Evolutionary conservation across 2,797 vertebrate species (phyloP), one percentile per base, ranked within the genome.

Genomic region (Tenualosa ilisha): DNA sequence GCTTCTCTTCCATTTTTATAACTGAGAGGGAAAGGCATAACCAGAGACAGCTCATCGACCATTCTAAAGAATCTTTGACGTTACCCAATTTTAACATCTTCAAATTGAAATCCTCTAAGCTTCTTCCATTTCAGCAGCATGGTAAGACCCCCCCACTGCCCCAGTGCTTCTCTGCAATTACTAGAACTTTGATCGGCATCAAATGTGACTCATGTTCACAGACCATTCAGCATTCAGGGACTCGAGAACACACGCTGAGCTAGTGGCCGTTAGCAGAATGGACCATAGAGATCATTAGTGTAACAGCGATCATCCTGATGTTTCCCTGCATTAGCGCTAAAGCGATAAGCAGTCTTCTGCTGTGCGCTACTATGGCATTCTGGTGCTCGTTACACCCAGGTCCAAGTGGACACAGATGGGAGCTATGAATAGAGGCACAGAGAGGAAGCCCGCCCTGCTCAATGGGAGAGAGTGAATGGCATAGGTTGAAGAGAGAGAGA

Each of bases 361-460:
- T 56, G 54, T 17, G 13, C 20, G 54, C 54, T 56, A 22, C 6
- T 46, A 9, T 37, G 40, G 72, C 72, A 79, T 43, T 79, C 37
- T 46, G 40, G 37, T 43, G 72, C 6, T 79, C 72, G 46, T 79
- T 79, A 82, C 3, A n/a, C 15, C 53, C 53, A 12, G 37, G 72
- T 43, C 72, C 53, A 82, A 54, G 59, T 56, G 56, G 51, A 83
- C n/a, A 83, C 82, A 83, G 53, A 83, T 83, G 82, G 82, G 51
- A 83, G 13, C 82, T 83, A 56, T 79, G 72, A 79, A 79, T 59
- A 83, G 82, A 83, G 53, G 31, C 81, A 40, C 20, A 22, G 72
- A 92, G 92, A 92, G 88, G 86, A 91, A 65, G 46, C 37, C 43
- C 79, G 22, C 82, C 88, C 89, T 65, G 92, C 91, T 89, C 87